Conservation (phyloP, 2,113 vertebrate species). For the Paracanthobrama guichenoti region DNA sequence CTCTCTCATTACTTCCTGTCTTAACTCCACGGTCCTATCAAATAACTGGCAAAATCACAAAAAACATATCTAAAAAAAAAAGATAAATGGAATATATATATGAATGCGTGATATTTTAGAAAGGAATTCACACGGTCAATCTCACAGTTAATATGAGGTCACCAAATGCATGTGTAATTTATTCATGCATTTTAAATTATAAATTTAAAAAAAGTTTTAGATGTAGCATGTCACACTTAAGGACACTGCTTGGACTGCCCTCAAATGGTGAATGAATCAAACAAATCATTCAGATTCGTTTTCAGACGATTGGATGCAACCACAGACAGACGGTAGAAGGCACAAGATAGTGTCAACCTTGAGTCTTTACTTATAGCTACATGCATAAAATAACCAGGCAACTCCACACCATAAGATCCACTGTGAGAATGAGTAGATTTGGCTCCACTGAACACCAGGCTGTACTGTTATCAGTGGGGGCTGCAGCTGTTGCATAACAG, state of each 20-base stretch:
- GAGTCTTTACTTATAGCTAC: not conserved
- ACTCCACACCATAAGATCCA: not conserved
- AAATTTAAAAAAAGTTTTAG: not conserved
- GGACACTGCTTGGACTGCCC: not conserved
- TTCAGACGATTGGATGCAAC: not conserved
- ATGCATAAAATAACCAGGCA: not conserved
- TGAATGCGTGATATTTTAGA: not conserved
- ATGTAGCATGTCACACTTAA: not conserved
- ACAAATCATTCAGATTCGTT: not conserved
- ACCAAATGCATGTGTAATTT: not conserved
- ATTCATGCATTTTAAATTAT: not conserved
- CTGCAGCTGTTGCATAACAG: not conserved
- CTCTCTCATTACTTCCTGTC: not conserved
- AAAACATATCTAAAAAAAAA: not conserved
- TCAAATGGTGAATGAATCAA: not conserved
- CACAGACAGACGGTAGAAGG: not conserved
- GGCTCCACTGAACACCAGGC: not conserved
- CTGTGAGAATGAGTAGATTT: not conserved
- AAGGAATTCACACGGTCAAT: not conserved
- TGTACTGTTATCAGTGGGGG: not conserved
- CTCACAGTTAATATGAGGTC: not conserved
- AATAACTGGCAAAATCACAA: not conserved
- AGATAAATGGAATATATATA: not conserved
- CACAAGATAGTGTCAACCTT: not conserved
- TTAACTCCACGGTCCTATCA: not conserved